phyloP scores from a whole-genome alignment of 2,113 vertebrate species.

The Gobio gobio region DNA sequence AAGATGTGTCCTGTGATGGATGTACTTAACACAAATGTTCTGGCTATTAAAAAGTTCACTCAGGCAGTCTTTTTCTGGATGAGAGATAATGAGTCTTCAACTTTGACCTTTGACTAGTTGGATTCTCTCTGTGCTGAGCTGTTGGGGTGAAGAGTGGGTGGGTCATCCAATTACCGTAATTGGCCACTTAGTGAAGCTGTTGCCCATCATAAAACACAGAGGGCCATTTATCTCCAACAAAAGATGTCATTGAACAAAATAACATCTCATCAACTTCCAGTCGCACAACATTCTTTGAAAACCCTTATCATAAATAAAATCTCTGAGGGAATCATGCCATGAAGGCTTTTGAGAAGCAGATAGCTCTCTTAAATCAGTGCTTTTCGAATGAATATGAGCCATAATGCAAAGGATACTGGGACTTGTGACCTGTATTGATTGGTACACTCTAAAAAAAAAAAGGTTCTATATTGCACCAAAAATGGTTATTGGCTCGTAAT shows the following conservation, averaged over 20 bases:
- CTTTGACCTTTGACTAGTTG: conserved; percentile 46
- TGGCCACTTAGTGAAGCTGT: conserved; percentile 45
- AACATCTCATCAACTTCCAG: conserved; percentile 41
- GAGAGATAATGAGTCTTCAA: conserved; percentile 53
- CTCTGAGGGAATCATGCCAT: not conserved
- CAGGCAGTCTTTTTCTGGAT: not conserved
- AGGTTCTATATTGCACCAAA: too few relatives aligned
- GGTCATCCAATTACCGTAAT: conserved; percentile 56
- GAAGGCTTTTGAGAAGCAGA: not conserved
- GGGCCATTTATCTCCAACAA: conserved; percentile 49
- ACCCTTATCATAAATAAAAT: conserved; percentile 2
- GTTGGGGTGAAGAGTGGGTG: conserved; percentile 19
- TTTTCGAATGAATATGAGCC: conserved; percentile 4
- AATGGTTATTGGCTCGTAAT: too few relatives aligned
- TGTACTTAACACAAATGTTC: conserved; percentile 34
- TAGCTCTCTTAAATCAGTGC: not conserved
- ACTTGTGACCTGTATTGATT: not conserved
- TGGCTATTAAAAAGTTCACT: conserved; percentile 29
- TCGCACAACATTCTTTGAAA: conserved; percentile 25
- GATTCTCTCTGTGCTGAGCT: conserved; percentile 15
- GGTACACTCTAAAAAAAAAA: too few relatives aligned
- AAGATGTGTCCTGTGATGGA: conserved; percentile 17
- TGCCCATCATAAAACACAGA: conserved; percentile 39
- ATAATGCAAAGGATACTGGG: not conserved
- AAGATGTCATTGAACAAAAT: conserved; percentile 47